These are phyloP conservation scores for Falco biarmicus DNA, from an alignment of 2,797 vertebrate genomes.

Conservation along the genomic window DNA sequence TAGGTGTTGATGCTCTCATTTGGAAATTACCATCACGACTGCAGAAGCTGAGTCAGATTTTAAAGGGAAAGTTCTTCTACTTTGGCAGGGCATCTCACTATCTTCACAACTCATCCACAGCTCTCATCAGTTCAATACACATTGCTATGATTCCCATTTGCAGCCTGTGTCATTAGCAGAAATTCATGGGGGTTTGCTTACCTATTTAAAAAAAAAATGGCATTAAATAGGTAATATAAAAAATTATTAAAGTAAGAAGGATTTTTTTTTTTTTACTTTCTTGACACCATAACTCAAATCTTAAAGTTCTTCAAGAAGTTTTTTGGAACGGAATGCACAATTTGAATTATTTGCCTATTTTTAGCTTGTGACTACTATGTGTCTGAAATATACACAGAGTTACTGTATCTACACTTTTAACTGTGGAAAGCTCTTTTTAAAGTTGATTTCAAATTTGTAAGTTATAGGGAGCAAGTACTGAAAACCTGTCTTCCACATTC, in stretches of 20 bases:
- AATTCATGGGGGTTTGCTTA: not conserved
- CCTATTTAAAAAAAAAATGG: not conserved
- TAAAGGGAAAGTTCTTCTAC: not conserved
- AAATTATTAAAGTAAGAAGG: not conserved
- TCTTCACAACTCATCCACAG: not conserved
- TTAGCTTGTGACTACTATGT: not conserved
- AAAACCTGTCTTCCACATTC: not conserved
- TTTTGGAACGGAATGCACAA: not conserved
- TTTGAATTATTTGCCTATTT: not conserved
- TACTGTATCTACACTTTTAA: not conserved
- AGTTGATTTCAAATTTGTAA: not conserved
- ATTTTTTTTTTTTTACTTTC: not conserved
- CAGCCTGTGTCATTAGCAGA: not conserved
- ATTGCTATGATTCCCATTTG: not conserved
- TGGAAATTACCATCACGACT: not conserved
- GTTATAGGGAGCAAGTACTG: not conserved
- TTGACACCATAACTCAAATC: not conserved
- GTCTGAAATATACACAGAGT: not conserved
- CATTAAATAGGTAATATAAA: not conserved
- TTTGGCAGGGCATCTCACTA: not conserved
- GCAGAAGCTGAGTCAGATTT: not conserved
- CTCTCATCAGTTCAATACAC: not conserved
- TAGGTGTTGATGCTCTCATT: not conserved
- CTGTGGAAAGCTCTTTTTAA: not conserved
- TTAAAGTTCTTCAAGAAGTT: not conserved